Evolutionary conservation across 2,113 vertebrate species (phyloP).

Genomic region (Bujurquina vittata): DNA sequence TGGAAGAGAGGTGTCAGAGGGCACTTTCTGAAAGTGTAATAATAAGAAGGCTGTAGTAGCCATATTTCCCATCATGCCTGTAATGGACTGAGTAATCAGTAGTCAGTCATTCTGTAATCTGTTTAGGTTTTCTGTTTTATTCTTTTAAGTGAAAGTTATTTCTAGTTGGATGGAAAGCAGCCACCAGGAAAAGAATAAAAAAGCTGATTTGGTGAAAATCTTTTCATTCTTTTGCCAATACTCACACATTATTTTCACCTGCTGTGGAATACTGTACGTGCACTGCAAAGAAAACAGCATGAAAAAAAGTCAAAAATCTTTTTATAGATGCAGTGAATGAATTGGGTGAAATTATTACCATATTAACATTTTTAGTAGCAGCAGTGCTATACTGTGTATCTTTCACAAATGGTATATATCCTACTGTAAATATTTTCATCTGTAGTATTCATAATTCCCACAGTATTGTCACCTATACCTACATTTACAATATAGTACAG

Average conservation of each 20-base stretch:
- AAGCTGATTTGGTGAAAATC: background rate
- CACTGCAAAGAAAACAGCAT: background rate
- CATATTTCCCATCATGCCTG: background rate
- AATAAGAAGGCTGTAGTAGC: background rate
- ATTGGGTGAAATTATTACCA: background rate
- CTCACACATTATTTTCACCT: background rate
- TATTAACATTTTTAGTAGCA: background rate
- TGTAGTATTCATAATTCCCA: background rate
- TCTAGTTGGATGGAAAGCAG: background rate
- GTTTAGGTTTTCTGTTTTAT: background rate
- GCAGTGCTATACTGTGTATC: background rate
- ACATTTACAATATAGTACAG: background rate
- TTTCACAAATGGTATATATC: background rate
- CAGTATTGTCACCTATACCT: background rate
- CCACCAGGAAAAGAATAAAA: background rate
- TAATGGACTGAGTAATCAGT: background rate
- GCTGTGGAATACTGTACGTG: background rate
- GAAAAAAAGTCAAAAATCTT: background rate
- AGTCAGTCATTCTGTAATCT: background rate
- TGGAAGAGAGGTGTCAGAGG: background rate
- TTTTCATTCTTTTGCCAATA: background rate
- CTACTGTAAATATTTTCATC: background rate
- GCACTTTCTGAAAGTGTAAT: background rate
- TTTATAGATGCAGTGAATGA: background rate
- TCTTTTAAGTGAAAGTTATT: background rate